Conservation (phyloP, 2,888 invertebrate species). For the Julus scandinavius region DNA sequence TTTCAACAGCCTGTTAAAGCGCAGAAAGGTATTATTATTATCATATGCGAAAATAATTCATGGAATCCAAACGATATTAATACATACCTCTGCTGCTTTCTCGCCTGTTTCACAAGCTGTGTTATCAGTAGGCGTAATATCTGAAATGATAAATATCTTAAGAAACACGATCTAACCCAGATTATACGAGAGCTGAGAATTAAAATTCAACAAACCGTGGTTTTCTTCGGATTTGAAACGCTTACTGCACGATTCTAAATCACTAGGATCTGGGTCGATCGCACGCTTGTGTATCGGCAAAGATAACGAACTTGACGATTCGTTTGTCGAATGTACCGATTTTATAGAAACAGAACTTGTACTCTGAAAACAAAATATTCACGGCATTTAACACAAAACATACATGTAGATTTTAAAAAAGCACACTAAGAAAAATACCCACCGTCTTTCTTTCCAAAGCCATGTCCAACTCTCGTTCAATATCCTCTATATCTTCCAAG, state of each 20-base stretch:
- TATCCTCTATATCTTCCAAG: constrained; percentile 58
- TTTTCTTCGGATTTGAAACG: not conserved
- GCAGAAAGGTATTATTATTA: not conserved
- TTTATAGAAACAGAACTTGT: not conserved
- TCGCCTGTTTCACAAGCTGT: not conserved
- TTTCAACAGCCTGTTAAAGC: constrained; percentile 9
- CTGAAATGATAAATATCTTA: not conserved
- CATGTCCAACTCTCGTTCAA: constrained; percentile 58
- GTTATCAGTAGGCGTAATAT: not conserved
- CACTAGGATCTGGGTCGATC: not conserved
- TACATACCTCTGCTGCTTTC: not conserved
- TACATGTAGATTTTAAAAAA: no score
- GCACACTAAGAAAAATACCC: not conserved
- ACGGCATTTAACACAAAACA: no score
- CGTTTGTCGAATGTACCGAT: not conserved
- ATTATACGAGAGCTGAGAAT: not conserved
- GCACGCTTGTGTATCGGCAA: not conserved
- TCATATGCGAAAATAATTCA: not conserved
- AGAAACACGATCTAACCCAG: not conserved
- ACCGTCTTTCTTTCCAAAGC: constrained; percentile 58
- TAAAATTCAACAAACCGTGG: not conserved
- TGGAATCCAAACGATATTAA: not conserved
- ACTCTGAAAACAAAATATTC: not conserved
- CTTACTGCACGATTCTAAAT: not conserved
- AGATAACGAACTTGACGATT: not conserved